Percentiles rank a stretch among this genome's conserved stretches.
Evolutionary conservation across 2,888 invertebrate genomes (phyloP).

Genomic region (Sycophila texana): DNA sequence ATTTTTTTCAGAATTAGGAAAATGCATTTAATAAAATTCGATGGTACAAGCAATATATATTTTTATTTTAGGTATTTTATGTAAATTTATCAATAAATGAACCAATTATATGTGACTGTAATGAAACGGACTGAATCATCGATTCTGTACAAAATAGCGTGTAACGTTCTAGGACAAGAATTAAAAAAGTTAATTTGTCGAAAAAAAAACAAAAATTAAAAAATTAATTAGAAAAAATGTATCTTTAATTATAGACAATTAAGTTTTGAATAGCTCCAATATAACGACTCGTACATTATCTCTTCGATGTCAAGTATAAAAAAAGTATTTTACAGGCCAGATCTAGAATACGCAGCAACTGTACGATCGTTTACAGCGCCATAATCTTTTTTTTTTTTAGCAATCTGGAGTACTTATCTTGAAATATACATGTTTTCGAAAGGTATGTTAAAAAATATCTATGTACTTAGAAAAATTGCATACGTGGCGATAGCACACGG

Average conservation of each 20-base stretch:
- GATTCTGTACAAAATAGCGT: conserved; percentile 42
- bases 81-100: conserved; percentile 42
- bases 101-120: conserved; percentile 37
- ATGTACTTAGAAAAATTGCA: conserved; percentile 37
- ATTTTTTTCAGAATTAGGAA: conserved; percentile 6
- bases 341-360: background rate
- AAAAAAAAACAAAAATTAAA: background rate
- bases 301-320: conserved; percentile 21
- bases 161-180: conserved; percentile 25
- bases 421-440: conserved; percentile 22
- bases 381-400: conserved; percentile 13
- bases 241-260: conserved; percentile 2
- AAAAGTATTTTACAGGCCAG: conserved; percentile 32
- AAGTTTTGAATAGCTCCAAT: conserved; percentile 12
- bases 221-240: conserved; percentile 10
- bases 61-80: conserved; percentile 18
- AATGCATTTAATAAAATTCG: conserved; percentile 19
- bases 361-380: conserved; percentile 9
- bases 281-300: conserved; percentile 1
- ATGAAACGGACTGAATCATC: conserved; percentile 38
- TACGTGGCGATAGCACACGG: conserved; percentile 20
- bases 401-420: conserved; percentile 21
- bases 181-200: conserved; percentile 18
- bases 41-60: conserved; percentile 17
- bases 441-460: conserved; percentile 36